Conservation (phyloP, 2,113 vertebrate species). For the Ailurus styani region DNA sequence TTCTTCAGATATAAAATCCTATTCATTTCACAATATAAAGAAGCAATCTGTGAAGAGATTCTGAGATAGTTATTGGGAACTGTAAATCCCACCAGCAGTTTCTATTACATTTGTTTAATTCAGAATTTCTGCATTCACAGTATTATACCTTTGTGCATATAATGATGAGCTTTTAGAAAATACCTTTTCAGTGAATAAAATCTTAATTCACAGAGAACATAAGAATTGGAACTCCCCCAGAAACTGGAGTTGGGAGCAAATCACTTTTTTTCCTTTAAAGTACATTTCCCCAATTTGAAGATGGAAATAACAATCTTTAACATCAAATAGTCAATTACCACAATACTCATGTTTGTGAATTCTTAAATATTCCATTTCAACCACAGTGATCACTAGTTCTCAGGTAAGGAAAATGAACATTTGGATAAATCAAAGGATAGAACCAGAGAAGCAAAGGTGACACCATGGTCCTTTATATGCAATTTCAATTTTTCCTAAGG, state of each 20-base stretch:
- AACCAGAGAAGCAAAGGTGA: neutral
- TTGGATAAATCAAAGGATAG: neutral
- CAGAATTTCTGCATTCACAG: slow-evolving; percentile 77
- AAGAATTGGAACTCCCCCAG: neutral
- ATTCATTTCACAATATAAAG: slow-evolving; percentile 80
- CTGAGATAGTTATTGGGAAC: slow-evolving; percentile 64
- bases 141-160: slow-evolving; percentile 62
- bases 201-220: slow-evolving; percentile 1
- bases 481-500: neutral
- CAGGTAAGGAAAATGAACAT: neutral
- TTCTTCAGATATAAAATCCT: slow-evolving; percentile 81
- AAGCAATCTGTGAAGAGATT: slow-evolving; percentile 78
- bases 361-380: neutral
- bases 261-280: neutral
- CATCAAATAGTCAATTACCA: neutral
- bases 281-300: neutral
- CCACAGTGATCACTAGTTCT: neutral
- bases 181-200: slow-evolving; percentile 64
- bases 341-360: neutral
- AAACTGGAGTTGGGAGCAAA: neutral
- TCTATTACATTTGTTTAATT: slow-evolving; percentile 76
- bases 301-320: neutral
- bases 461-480: neutral
- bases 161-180: slow-evolving; percentile 74
- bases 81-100: slow-evolving; percentile 73